Base-by-base conservation (phyloP, 2,797 vertebrate species). In the Gymnopithys bicolor region DNA sequence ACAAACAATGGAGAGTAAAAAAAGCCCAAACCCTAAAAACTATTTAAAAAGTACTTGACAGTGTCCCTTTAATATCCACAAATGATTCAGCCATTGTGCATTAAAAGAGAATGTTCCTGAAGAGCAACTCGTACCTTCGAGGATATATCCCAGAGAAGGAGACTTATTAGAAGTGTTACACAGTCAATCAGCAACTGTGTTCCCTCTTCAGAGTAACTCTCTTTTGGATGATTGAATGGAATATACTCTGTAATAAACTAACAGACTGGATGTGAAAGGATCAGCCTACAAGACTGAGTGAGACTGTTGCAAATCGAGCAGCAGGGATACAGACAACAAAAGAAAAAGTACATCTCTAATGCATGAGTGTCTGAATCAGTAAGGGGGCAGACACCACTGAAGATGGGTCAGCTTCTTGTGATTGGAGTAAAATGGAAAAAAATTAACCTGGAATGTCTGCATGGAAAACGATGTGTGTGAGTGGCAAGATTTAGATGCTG, bases 21-120 rank as follows among this genome's bases (percentile, higher is more conserved):
- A 97, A 97, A 97, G 77, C 88, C 93, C 96, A 97, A 96, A 97
- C 95, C 95, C 97, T 97, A 97, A 97, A 98, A 97, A 97, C 97
- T 97, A 98, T 97, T 97, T 97, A 96, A 97, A 98, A 98, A 98
- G 97, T 97, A 98, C 95, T 97, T 95, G 97, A 98, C 97, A 97
- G 95, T 97, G 97, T 97, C 97, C 95, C 90, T 97, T 97, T 97
- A 96, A 97, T 95, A 97, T 97, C 97, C 97, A 98, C 76, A 94
- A 96, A 97, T 96, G 95, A 96, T 45, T 73, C 37, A 53, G 92
- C 85, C 96, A 95, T 97, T 97, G 97, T 97, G 97, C 97, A 97
- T 89, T 94, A 91, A 97, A 92, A 82, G 82, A 96, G 94, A 94
- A 96, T 89, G 91, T 96, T 95, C 95, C 96, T 96, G 93, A 96